These are phyloP conservation scores for Columba livia DNA, from an alignment of 2,113 vertebrate genomes.

Conservation along the genomic window DNA sequence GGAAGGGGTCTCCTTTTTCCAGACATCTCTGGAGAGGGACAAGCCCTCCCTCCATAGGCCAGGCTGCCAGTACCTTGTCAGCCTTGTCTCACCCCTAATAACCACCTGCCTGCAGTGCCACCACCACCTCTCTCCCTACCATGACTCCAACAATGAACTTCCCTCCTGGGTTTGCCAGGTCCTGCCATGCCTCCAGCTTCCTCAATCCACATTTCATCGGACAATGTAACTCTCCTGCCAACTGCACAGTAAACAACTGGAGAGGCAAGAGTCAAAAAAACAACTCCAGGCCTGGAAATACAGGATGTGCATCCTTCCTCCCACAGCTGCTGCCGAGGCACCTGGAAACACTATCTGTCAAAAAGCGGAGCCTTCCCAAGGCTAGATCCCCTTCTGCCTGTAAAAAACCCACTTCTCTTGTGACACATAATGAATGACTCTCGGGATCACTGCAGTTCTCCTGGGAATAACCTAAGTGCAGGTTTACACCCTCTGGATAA, in stretches of 20 bases:
- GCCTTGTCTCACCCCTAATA: background rate
- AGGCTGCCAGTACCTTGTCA: background rate
- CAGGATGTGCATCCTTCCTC: background rate
- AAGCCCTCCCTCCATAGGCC: background rate
- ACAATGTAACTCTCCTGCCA: background rate
- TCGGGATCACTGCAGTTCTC: background rate
- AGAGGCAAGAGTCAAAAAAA: background rate
- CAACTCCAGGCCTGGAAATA: slow-evolving; percentile 20
- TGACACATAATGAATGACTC: background rate
- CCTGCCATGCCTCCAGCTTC: background rate
- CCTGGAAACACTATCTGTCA: background rate
- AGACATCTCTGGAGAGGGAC: background rate
- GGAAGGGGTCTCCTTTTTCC: background rate
- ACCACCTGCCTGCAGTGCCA: background rate
- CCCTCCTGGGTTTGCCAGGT: background rate
- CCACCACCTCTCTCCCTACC: background rate
- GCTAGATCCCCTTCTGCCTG: slow-evolving; percentile 6
- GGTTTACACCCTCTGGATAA: background rate
- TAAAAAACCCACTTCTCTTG: background rate
- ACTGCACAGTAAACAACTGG: background rate
- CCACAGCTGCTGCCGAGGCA: background rate
- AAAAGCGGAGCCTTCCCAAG: slow-evolving; percentile 4
- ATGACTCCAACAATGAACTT: background rate
- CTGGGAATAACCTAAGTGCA: background rate
- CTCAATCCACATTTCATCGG: background rate